Evolutionary conservation across 2,797 vertebrate genomes (phyloP).

Genomic region (Eurystomus glaucurus): DNA sequence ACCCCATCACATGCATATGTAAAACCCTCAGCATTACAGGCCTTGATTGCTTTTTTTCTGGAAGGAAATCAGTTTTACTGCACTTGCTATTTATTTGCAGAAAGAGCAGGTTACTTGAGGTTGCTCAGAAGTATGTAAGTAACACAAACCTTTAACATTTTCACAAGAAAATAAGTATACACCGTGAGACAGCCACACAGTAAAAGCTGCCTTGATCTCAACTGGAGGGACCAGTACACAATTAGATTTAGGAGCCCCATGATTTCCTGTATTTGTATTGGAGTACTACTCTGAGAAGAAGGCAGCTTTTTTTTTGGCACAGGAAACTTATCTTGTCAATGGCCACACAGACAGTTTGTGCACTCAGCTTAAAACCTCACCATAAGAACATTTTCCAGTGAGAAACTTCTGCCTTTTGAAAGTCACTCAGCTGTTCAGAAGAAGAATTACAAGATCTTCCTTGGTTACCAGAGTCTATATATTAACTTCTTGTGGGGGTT

Average conservation of each 20-base stretch:
- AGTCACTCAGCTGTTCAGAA: neutral
- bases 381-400: neutral
- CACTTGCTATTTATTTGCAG: neutral
- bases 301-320: neutral
- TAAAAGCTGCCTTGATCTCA: neutral
- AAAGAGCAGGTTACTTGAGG: neutral
- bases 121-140: neutral
- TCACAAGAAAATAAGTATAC: neutral
- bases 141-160: neutral
- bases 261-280: neutral
- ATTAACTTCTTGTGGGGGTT: neutral
- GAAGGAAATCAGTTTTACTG: neutral
- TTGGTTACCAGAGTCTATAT: neutral
- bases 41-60: neutral
- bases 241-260: neutral
- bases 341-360: neutral
- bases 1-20: rapidly evolving
- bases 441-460: neutral
- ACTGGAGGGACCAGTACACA: neutral
- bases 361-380: neutral
- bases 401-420: neutral
- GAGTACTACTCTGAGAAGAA: neutral
- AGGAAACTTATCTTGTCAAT: neutral
- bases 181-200: neutral
- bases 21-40: neutral